Evolutionary conservation across 2,113 vertebrate genomes (phyloP).

Genomic region (Colaptes auratus): DNA sequence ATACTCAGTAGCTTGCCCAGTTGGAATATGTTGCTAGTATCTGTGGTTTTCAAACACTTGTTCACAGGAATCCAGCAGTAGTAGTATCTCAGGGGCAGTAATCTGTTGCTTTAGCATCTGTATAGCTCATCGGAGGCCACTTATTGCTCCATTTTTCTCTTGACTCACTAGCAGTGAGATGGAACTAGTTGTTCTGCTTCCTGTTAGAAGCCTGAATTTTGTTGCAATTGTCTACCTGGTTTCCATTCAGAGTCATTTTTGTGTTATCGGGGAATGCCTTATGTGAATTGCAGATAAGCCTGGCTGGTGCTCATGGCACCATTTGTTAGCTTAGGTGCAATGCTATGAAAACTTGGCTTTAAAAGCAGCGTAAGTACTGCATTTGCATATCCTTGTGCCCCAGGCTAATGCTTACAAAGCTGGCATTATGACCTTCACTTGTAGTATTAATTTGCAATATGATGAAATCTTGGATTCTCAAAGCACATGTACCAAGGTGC

Average conservation of each 20-base stretch:
- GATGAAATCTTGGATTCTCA: conserved; percentile 11
- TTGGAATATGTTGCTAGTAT: not conserved
- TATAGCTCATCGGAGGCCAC: not conserved
- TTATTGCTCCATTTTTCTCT: not conserved
- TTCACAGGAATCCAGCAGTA: not conserved
- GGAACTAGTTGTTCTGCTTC: conserved; percentile 1
- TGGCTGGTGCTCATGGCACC: not conserved
- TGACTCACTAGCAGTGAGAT: not conserved
- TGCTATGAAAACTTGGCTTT: not conserved
- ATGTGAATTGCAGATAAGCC: not conserved
- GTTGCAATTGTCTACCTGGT: not conserved
- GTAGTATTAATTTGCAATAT: not conserved
- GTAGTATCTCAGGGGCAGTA: not conserved
- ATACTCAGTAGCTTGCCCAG: not conserved
- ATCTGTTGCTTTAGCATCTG: not conserved
- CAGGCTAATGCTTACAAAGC: not conserved
- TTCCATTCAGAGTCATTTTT: not conserved
- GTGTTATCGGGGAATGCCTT: not conserved
- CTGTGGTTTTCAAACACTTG: not conserved
- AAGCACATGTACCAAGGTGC: not conserved
- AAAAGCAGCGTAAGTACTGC: not conserved
- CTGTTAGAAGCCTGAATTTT: conserved; percentile 3
- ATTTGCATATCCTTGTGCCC: not conserved
- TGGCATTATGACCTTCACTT: conserved; percentile 12
- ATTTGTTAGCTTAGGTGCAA: conserved; percentile 5